Evolutionary conservation across 2,113 vertebrate genomes (phyloP).

Genomic region (Oryzias curvinotus): DNA sequence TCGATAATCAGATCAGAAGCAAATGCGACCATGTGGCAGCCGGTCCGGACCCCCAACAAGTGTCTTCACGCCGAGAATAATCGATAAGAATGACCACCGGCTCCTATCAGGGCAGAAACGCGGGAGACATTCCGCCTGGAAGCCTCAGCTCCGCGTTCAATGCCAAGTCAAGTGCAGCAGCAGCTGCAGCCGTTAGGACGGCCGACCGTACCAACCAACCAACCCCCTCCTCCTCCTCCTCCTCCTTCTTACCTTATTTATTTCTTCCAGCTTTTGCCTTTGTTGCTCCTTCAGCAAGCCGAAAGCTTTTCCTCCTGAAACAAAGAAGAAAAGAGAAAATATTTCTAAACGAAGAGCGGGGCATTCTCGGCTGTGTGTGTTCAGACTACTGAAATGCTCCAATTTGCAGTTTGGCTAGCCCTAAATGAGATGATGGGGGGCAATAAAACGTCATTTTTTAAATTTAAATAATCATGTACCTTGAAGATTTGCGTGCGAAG

Average conservation of each 20-base stretch:
- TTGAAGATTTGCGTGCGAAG: slow-evolving; percentile 69
- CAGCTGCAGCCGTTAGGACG: slow-evolving; percentile 15
- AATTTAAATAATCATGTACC: slow-evolving; percentile 42
- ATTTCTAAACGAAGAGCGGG: slow-evolving; percentile 12
- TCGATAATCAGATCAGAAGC: slow-evolving; percentile 12
- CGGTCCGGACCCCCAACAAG: slow-evolving; percentile 56
- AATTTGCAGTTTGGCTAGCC: slow-evolving; percentile 47
- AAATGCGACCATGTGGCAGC: slow-evolving; percentile 12
- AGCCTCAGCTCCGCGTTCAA: slow-evolving; percentile 23
- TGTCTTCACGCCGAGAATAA: slow-evolving; percentile 6
- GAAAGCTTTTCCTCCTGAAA: slow-evolving; percentile 85
- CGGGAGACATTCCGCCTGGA: too few relatives aligned
- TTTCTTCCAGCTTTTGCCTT: slow-evolving; percentile 82
- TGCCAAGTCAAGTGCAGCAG: slow-evolving; percentile 45
- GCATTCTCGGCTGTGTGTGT: slow-evolving; percentile 1
- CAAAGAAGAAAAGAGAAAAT: slow-evolving; percentile 28
- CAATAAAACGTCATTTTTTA: neutral
- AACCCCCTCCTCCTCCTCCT: too few relatives aligned
- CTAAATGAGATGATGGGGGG: neutral
- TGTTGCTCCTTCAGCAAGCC: slow-evolving; percentile 86
- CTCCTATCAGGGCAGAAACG: neutral
- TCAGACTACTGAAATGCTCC: slow-evolving; percentile 49
- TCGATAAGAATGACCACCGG: slow-evolving; percentile 32
- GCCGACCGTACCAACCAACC: neutral
- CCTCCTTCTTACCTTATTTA: slow-evolving; percentile 83